phyloP scores from a whole-genome alignment of 2,888 invertebrate genomes.

The Mythimna pallens region DNA sequence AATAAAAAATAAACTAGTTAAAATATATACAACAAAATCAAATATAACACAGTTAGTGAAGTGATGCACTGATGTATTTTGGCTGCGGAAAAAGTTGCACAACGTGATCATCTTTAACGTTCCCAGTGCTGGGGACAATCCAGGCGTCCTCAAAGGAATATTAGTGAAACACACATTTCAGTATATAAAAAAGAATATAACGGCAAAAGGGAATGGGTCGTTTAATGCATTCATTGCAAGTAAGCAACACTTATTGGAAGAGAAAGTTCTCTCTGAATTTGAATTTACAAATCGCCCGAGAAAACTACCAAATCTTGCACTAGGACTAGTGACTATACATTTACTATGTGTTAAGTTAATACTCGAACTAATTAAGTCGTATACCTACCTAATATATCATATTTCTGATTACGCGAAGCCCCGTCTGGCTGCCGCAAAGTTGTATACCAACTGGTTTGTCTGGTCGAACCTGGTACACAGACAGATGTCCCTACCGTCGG shows the following conservation, averaged over 20 bases:
- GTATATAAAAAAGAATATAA: too few relatives aligned
- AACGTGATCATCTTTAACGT: too few relatives aligned
- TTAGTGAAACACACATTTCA: too few relatives aligned
- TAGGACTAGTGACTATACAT: not conserved
- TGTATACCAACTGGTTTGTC: constrained; percentile 58
- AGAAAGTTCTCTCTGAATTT: constrained; percentile 35
- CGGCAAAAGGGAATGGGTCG: not conserved
- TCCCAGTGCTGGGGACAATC: too few relatives aligned
- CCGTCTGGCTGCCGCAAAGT: constrained; percentile 34
- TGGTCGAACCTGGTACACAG: constrained; percentile 40
- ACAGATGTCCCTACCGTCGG: constrained; percentile 49
- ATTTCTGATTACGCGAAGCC: constrained; percentile 48
- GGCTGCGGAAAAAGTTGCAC: not conserved
- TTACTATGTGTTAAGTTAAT: not conserved
- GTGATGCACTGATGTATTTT: not conserved
- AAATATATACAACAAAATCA: not conserved
- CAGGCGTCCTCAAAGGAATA: too few relatives aligned
- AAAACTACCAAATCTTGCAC: constrained; percentile 9
- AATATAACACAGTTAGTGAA: not conserved
- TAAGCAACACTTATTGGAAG: not conserved
- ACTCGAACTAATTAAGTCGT: constrained; percentile 39
- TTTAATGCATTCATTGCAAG: not conserved
- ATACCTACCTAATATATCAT: constrained; percentile 26
- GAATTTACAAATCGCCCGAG: constrained; percentile 3
- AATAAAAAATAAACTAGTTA: not conserved